A percentile compares a stretch with the other conserved stretches of the same genome.
These are phyloP conservation scores for Laticauda colubrina DNA, from an alignment of 2,113 vertebrate genomes.

Conservation along the genomic window DNA sequence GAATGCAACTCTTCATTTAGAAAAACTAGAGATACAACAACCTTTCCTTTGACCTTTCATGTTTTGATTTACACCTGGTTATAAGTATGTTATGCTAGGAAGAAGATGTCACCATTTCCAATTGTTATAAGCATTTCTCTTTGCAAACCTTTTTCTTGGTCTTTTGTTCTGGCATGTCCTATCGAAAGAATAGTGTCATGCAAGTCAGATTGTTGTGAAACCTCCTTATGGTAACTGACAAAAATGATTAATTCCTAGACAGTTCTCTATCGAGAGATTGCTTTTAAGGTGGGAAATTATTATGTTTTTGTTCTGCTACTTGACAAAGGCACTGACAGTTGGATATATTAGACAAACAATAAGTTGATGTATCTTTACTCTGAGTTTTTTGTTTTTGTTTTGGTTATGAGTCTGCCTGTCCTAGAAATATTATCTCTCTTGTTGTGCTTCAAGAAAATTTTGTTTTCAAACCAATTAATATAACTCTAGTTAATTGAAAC, in stretches of 20 bases:
- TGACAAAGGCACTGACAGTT: not conserved
- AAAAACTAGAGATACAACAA: conserved; percentile 51
- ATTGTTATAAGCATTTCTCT: conserved; percentile 45
- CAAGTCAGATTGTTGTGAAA: conserved; percentile 7
- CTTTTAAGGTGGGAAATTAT: conserved; percentile 30
- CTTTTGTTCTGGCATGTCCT: conserved; percentile 33
- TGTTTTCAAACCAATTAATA: not conserved
- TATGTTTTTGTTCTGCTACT: conserved; percentile 7
- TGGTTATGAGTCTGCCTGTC: conserved; percentile 9
- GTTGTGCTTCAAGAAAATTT: not conserved
- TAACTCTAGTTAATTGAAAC: conserved; percentile 28
- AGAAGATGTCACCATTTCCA: conserved; percentile 43
- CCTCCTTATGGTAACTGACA: conserved; percentile 1
- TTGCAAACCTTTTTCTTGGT: conserved; percentile 41
- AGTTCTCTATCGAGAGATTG: conserved; percentile 19
- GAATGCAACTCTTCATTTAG: conserved; percentile 34
- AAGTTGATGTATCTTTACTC: not conserved
- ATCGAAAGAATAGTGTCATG: not conserved
- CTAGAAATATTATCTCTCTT: conserved; percentile 7
- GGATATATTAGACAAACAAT: not conserved
- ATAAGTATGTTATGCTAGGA: conserved; percentile 41
- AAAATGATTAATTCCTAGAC: conserved; percentile 33
- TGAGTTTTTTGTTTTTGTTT: not conserved
- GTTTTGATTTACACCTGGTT: conserved; percentile 58
- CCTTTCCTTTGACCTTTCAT: conserved; percentile 50